phyloP scores from a whole-genome alignment of 1,140 invertebrate genomes.

The Chionoecetes opilio region DNA sequence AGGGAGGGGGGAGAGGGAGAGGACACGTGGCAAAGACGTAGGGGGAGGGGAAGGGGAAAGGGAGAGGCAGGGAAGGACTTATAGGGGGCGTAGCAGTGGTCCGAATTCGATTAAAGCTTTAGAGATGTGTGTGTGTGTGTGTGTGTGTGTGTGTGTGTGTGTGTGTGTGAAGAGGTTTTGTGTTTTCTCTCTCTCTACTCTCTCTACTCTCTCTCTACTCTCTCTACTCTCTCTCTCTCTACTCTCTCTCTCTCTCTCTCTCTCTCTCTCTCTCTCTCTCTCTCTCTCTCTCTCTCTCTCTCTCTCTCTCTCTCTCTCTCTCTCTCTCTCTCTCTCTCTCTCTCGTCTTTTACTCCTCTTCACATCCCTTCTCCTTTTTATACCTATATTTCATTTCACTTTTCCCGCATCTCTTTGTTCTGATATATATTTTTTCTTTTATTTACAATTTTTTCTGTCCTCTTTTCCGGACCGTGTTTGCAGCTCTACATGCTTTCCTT shows the following conservation, averaged over 20 bases:
- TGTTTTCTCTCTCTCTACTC: neutral
- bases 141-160: constrained; percentile 53
- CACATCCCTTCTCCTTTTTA: neutral
- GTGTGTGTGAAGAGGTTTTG: neutral
- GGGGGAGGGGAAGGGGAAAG: neutral
- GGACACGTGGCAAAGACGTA: too few species aligned
- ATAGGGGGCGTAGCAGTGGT: neutral
- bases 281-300: constrained; percentile 23
- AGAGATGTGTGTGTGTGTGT: constrained; percentile 42
- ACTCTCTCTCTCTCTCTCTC: neutral
- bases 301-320: constrained; percentile 39
- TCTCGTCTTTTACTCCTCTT: neutral
- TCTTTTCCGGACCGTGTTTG: neutral
- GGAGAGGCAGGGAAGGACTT: neutral
- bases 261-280: constrained; percentile 2
- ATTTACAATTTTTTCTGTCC: neutral
- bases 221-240: neutral
- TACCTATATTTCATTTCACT: constrained; percentile 12
- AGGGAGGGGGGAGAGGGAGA: neutral
- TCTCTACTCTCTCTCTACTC: neutral
- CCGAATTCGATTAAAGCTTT: constrained; percentile 32
- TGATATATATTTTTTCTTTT: neutral
- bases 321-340: constrained; percentile 34
- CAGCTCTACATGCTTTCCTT: neutral
- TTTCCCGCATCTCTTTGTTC: constrained; percentile 23